Percentiles rank a stretch among this genome's conserved stretches.
Evolutionary conservation across 2,888 invertebrate genomes (phyloP).

Genomic region (Empis livida): DNA sequence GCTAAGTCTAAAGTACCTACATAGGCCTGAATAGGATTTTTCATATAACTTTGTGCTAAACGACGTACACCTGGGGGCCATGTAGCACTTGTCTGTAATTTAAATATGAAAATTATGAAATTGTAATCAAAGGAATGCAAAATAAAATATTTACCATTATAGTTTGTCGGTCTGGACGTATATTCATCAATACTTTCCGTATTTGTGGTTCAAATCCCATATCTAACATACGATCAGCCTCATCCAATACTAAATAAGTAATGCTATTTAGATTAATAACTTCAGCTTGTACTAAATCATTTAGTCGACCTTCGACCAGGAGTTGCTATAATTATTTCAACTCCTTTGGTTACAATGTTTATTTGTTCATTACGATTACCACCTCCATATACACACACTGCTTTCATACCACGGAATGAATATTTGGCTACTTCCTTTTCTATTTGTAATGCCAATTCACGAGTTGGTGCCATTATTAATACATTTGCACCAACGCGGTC

Average conservation of each 20-base stretch:
- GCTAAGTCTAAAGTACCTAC: constrained; percentile 81
- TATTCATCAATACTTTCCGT: constrained; percentile 62
- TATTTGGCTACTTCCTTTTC: constrained; percentile 85
- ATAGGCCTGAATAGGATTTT: constrained; percentile 78
- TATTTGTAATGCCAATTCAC: constrained; percentile 88
- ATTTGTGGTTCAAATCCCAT: constrained; percentile 86
- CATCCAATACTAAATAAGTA: constrained; percentile 84
- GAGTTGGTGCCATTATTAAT: constrained; percentile 80
- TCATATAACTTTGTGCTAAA: constrained; percentile 76
- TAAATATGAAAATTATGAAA: too few species aligned
- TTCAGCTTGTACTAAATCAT: constrained; percentile 67
- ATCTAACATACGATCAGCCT: constrained; percentile 79
- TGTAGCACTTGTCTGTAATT: constrained; percentile 65
- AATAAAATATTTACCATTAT: constrained; percentile 51
- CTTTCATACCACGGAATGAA: constrained; percentile 71
- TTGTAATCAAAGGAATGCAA: too few species aligned
- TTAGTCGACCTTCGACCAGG: constrained; percentile 86
- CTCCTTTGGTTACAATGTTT: constrained; percentile 57
- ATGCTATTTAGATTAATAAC: constrained; percentile 64
- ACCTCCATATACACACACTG: constrained; percentile 87
- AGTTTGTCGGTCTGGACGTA: constrained; percentile 84
- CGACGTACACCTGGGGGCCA: constrained; percentile 84
- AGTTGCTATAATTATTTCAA: constrained; percentile 90
- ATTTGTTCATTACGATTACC: constrained; percentile 72
- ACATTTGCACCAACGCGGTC: constrained; percentile 73